A percentile compares a stretch with the other conserved stretches of the same genome.
Evolutionary conservation across 2,797 vertebrate species (phyloP).

Genomic region (Malacoraja senta): DNA sequence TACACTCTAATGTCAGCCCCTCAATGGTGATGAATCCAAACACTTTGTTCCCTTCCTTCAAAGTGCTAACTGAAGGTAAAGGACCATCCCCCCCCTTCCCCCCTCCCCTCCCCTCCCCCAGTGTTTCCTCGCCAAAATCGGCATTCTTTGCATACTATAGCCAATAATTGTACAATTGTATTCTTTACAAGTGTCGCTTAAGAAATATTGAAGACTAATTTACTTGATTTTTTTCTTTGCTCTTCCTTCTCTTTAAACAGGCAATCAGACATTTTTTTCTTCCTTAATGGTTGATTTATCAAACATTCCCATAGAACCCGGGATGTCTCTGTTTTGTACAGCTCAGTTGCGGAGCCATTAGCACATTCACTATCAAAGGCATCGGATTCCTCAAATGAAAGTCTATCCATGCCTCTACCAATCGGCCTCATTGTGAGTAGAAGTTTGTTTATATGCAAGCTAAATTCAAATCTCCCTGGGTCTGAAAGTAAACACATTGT

Average conservation of each 20-base stretch:
- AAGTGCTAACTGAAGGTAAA: background rate
- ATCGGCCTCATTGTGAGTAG: background rate
- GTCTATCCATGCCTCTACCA: background rate
- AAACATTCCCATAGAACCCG: background rate
- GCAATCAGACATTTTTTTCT: background rate
- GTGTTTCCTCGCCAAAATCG: background rate
- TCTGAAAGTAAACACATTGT: background rate
- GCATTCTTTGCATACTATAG: background rate
- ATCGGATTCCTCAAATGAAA: background rate
- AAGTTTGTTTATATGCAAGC: background rate
- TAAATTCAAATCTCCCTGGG: background rate
- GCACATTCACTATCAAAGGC: background rate
- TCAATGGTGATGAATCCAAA: background rate
- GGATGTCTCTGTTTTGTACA: background rate
- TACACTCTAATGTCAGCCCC: background rate
- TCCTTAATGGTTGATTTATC: background rate
- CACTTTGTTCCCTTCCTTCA: background rate
- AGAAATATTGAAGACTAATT: background rate
- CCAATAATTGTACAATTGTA: background rate
- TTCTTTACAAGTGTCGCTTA: background rate
- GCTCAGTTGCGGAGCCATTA: background rate
- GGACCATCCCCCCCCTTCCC: too few species aligned
- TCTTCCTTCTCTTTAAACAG: background rate
- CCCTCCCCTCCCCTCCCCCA: background rate
- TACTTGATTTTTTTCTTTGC: background rate